Percentiles rank a stretch among this genome's conserved stretches.
Evolutionary conservation across 2,113 vertebrate species (phyloP).

Genomic region (Paramisgurnus dabryanus): DNA sequence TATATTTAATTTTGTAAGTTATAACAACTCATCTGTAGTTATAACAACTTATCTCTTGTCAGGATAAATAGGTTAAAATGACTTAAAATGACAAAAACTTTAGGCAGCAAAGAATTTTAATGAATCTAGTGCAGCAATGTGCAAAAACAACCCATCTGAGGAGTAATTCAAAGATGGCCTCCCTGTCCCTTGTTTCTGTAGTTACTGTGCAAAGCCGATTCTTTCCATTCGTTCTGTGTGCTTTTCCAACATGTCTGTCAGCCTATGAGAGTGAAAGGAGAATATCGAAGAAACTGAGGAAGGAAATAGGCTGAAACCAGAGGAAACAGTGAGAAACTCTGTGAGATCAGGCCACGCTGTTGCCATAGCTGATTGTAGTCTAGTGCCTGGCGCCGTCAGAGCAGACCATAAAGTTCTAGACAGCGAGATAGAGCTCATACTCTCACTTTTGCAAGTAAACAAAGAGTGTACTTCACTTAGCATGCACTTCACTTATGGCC

Average conservation of each 20-base stretch:
- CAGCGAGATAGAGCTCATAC: slow-evolving; percentile 51
- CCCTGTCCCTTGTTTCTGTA: not conserved
- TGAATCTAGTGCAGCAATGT: too few species aligned
- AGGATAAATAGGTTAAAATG: too few species aligned
- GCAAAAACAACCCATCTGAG: not conserved
- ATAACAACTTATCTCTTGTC: too few species aligned
- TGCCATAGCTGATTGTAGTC: slow-evolving; percentile 59
- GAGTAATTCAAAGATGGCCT: not conserved
- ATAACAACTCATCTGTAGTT: too few species aligned
- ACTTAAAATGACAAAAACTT: too few species aligned
- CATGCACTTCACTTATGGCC: slow-evolving; percentile 28
- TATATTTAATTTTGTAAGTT: too few species aligned
- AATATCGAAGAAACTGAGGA: slow-evolving; percentile 75
- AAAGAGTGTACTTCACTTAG: slow-evolving; percentile 34
- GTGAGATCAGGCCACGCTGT: slow-evolving; percentile 65
- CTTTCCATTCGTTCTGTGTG: slow-evolving; percentile 57
- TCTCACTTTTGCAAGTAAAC: slow-evolving; percentile 29
- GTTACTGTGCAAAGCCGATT: slow-evolving; percentile 2
- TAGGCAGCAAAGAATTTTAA: too few species aligned
- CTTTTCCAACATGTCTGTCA: slow-evolving; percentile 73
- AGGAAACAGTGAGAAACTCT: slow-evolving; percentile 74
- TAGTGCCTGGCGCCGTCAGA: slow-evolving; percentile 68
- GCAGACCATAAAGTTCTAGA: slow-evolving; percentile 62
- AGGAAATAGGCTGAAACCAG: slow-evolving; percentile 76
- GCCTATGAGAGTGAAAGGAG: slow-evolving; percentile 62